Conservation (phyloP, 2,888 invertebrate genomes). For the Drosophila barbarae region DNA sequence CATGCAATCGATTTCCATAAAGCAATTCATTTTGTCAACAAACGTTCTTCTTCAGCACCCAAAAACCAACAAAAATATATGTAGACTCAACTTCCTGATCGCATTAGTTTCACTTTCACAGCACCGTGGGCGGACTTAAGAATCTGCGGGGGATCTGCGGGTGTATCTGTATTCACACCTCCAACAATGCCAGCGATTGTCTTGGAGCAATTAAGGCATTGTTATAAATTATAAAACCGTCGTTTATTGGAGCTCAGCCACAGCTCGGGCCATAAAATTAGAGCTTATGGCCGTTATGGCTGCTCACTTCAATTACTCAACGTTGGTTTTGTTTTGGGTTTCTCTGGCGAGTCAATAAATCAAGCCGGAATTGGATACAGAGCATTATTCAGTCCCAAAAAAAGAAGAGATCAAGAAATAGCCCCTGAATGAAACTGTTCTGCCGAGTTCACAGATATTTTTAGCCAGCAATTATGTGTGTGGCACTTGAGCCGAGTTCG, state of each 20-base stretch:
- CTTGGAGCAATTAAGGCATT: slow-evolving; percentile 33
- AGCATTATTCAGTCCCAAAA: slow-evolving; percentile 33
- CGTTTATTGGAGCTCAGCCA: slow-evolving; percentile 41
- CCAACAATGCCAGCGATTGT: slow-evolving; percentile 52
- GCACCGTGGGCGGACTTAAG: slow-evolving; percentile 14
- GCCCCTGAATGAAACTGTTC: slow-evolving; percentile 34
- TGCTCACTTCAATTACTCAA: slow-evolving; percentile 59
- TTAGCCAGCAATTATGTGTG: slow-evolving; percentile 52
- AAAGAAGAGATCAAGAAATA: slow-evolving; percentile 8
- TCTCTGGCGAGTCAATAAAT: slow-evolving; percentile 50
- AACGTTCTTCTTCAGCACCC: slow-evolving; percentile 23
- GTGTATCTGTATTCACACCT: slow-evolving; percentile 54
- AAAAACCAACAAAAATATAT: slow-evolving; percentile 4
- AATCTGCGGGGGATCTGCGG: slow-evolving; percentile 12
- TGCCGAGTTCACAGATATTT: slow-evolving; percentile 31
- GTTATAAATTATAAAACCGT: slow-evolving; percentile 56
- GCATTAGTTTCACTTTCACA: slow-evolving; percentile 61
- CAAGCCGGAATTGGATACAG: slow-evolving; percentile 49
- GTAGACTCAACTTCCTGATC: slow-evolving; percentile 46
- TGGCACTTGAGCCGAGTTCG: slow-evolving; percentile 44
- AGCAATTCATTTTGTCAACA: slow-evolving; percentile 50
- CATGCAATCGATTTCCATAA: slow-evolving; percentile 47
- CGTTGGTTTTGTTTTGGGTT: slow-evolving; percentile 8
- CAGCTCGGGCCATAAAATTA: slow-evolving; percentile 46
- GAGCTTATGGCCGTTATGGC: slow-evolving; percentile 42